phyloP scores from a whole-genome alignment of 1,140 invertebrate genomes.

The Metopolophium dirhodum region DNA sequence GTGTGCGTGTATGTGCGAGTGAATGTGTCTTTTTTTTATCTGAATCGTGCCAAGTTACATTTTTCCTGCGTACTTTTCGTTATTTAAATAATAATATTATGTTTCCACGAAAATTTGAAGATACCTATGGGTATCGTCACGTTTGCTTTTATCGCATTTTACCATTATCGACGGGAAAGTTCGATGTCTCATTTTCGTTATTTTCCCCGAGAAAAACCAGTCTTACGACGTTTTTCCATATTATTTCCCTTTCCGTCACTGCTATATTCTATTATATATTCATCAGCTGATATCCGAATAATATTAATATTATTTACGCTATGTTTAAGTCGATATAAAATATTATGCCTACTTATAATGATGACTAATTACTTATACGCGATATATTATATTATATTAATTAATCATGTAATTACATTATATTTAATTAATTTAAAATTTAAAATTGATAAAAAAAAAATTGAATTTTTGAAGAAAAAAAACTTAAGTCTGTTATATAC shows the following conservation, averaged over 20 bases:
- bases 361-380: slow-evolving; percentile 1
- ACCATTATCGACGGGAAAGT: neutral
- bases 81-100: neutral
- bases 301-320: neutral
- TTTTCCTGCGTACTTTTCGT: neutral
- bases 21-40: neutral
- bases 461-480: neutral
- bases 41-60: neutral
- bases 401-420: slow-evolving; percentile 13
- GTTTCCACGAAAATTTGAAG: neutral
- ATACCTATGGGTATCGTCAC: neutral
- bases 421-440: neutral
- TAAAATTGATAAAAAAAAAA: neutral
- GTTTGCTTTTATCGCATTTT: neutral
- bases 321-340: neutral
- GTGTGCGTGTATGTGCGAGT: neutral
- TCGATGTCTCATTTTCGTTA: neutral
- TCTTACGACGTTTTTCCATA: neutral
- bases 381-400: neutral
- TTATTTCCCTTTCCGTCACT: neutral
- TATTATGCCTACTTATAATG: neutral
- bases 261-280: neutral
- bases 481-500: slow-evolving; percentile 29
- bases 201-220: neutral
- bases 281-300: neutral